Percentiles rank a stretch among this genome's conserved stretches.
phyloP scores from a whole-genome alignment of 2,113 vertebrate species.

The Xiphias gladius region DNA sequence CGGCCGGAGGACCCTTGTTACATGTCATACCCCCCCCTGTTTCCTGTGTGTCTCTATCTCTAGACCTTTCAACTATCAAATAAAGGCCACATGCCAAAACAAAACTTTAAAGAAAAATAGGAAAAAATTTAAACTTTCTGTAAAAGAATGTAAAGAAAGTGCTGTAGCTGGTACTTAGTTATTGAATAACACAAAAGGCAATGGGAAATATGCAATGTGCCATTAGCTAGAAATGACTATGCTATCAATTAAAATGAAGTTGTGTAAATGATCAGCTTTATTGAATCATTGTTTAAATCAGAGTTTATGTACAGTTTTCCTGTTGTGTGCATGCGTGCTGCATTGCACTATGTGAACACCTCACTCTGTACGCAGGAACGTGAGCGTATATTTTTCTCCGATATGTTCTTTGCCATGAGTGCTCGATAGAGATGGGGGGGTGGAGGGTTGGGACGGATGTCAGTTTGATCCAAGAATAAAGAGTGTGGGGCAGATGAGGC shows the following conservation, averaged over 20 bases:
- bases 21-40: background rate
- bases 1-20: background rate
- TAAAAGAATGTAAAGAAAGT: slow-evolving; percentile 7
- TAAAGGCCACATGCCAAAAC: background rate
- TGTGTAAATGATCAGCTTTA: slow-evolving; percentile 29
- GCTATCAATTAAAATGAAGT: slow-evolving; percentile 46
- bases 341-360: background rate
- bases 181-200: slow-evolving; percentile 45
- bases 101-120: background rate
- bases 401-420: slow-evolving; percentile 44
- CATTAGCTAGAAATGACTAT: slow-evolving; percentile 57
- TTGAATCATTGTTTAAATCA: slow-evolving; percentile 44
- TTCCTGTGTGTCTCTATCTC: background rate
- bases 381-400: slow-evolving; percentile 30
- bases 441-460: slow-evolving; percentile 64
- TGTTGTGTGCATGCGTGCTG: background rate
- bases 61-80: background rate
- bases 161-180: slow-evolving; percentile 26
- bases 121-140: background rate
- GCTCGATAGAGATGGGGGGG: slow-evolving; percentile 52
- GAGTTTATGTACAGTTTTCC: slow-evolving; percentile 32
- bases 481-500: slow-evolving; percentile 82
- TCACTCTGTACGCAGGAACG: slow-evolving; percentile 38
- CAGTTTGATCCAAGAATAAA: slow-evolving; percentile 85
- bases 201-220: slow-evolving; percentile 31